Conservation (phyloP, 2,797 vertebrate species). For the Dryobates pubescens region DNA sequence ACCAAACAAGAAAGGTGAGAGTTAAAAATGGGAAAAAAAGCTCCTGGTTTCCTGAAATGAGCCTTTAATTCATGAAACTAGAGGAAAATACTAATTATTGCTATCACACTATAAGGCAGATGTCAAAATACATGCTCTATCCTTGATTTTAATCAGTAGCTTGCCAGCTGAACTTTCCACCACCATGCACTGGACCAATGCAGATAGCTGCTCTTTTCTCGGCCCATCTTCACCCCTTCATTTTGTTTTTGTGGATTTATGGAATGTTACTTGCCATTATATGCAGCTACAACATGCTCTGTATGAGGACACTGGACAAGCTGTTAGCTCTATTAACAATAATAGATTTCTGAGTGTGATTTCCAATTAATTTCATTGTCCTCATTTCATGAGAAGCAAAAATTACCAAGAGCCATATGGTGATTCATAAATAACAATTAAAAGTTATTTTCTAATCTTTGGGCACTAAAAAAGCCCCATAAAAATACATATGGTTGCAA, state of each 20-base stretch:
- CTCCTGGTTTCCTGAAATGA: background rate
- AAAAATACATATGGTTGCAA: slow-evolving; percentile 54
- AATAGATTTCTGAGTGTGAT: slow-evolving; percentile 80
- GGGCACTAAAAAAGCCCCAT: slow-evolving; percentile 16
- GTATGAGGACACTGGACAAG: slow-evolving; percentile 73
- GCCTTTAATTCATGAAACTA: background rate
- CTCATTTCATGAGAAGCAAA: slow-evolving; percentile 72
- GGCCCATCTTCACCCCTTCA: background rate
- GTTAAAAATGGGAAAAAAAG: background rate
- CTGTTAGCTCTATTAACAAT: slow-evolving; percentile 79
- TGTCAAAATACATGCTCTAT: background rate
- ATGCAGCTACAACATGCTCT: slow-evolving; percentile 63
- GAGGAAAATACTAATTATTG: slow-evolving; percentile 7
- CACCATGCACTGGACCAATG: background rate
- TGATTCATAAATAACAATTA: slow-evolving; percentile 81
- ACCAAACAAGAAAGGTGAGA: background rate
- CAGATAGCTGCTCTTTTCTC: background rate
- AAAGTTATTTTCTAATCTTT: slow-evolving; percentile 81
- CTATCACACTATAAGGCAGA: background rate
- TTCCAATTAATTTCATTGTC: slow-evolving; percentile 81
- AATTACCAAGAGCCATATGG: slow-evolving; percentile 80
- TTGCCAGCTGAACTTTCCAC: background rate
- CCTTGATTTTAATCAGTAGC: background rate
- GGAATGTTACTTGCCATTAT: slow-evolving; percentile 55
- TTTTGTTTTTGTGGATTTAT: slow-evolving; percentile 44